Evolutionary conservation across 2,113 vertebrate genomes (phyloP).

Genomic region (Boulengeromyrus knoepffleri): DNA sequence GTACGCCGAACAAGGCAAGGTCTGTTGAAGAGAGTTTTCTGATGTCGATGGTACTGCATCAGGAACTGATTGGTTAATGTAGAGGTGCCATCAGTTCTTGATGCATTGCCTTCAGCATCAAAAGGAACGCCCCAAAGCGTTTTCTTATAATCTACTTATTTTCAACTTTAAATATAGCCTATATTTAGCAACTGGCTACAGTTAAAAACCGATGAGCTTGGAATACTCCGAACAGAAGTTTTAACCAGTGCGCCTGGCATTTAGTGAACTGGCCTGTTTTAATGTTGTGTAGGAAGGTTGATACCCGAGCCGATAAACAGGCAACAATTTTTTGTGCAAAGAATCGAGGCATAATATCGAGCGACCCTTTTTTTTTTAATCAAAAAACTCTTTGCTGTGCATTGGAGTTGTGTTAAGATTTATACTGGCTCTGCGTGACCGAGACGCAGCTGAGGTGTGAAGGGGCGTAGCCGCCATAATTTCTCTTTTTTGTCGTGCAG

Average conservation of each 20-base stretch:
- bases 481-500: not conserved
- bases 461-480: not conserved
- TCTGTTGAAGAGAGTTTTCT: constrained; percentile 59
- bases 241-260: not conserved
- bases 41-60: constrained; percentile 98
- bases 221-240: not conserved
- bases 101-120: constrained; percentile 98
- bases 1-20: not conserved
- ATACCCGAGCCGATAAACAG: not conserved
- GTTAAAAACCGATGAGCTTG: not conserved
- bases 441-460: not conserved
- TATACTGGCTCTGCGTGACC: not conserved
- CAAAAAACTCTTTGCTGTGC: not conserved
- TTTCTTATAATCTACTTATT: not conserved
- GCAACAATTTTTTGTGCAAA: not conserved
- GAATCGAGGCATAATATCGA: not conserved
- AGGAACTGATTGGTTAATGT: constrained; percentile 97
- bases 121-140: constrained; percentile 64
- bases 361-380: not conserved
- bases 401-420: not conserved
- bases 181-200: not conserved
- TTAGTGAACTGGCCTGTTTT: not conserved
- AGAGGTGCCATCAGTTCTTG: constrained; percentile 81
- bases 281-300: not conserved
- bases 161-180: not conserved